Base-by-base conservation (phyloP, 2,888 invertebrate genomes). In the Palloptera scutellata region DNA sequence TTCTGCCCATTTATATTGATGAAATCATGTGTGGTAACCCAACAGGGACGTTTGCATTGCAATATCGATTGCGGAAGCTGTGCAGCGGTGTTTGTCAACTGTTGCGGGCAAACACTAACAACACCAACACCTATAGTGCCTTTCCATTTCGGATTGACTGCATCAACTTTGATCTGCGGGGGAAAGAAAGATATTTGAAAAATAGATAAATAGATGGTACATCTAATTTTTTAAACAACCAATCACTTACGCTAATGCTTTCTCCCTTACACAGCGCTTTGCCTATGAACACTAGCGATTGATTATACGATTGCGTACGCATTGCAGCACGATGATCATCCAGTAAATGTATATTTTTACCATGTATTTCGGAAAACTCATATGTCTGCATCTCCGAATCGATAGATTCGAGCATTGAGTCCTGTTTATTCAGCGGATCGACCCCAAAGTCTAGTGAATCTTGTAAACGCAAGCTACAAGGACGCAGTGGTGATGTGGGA, bases 321-420 rank as follows among this genome's bases (percentile, higher is more conserved):
- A 89, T 86, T 0, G 96, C 96, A 19, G 88, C 86, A 72, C 88
- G 89, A 61, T 88, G 88, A 76, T 91, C 90, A 3, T 87, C 86
- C 13, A 89, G 81, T 8, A 94, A 86, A 72, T 89, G 89, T 51
- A 96, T 89, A 84, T 97, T 95, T 74, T 91, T 88, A 0, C 96
- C 96, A 78, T 94, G 94, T 75, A 92, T 88, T 74, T 92, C 92
- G 77, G 93, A 91, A 79, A 94, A 93, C 57, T 92, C 92, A 75
- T 91, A 92, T 1, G 86, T 87, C 15, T 86, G 83, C 5, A 84
- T 83, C 66, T 86, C 85, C 0, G 84, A 86, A 53, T 85, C 85
- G 43, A 84, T 84, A 0, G 85, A 85, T 72, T 85, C 85, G 6
- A 86, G 69, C 85, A 86, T 85, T 2, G 85, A 85, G 72, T 86